Evolutionary conservation across 2,797 vertebrate genomes (phyloP), one percentile per base, ranked within the genome.

Genomic region (Scolopax rusticola): DNA sequence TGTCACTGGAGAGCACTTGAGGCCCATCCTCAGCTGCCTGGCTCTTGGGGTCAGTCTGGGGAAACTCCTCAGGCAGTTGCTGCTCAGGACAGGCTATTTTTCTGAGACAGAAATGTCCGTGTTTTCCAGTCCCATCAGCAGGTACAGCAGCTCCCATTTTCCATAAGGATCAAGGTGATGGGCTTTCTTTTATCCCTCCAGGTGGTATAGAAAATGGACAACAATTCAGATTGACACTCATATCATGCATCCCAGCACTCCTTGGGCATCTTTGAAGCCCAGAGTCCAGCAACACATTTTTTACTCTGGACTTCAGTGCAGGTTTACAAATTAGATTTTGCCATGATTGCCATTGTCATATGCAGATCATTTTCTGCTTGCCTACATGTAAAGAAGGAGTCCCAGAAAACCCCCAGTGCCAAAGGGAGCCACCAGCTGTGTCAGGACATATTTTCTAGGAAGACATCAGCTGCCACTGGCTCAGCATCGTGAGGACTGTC

Each of bases 1-100:
- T 43, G 2, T 32, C 1, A 7, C 61, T 56, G n/a, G 27, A 73
- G 59, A 53, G 15, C 1, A 1, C 13, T 11, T 2, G 7, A 59
- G 41, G 40, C 61, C 73, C 21, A 8, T 21, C n/a, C 48, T 51
- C 54, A 36, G 59, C 41, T 11, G 3, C 36, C 19, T 11, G 4
- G 40, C 5, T 5, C 25, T 53, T 20, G 5, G 21, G 25, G 9
- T 48, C 60, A 6, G 18, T 18, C 41, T 74, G 60, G 41, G 41
- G 30, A 74, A 74, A 56, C 28, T 15, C 27, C 27, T 43, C 50
- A 33, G 36, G 48, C 47, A 21, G 28, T 23, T 0, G 6, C 53
- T 67, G 69, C 53, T 59, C 4, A 0, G 38, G 60, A 20, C 48
- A 40, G 41, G 21, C 20, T 63, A 9, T 40, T 50, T 54, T 48